A percentile compares a stretch with the other conserved stretches of the same genome.
Conservation (phyloP, 2,888 invertebrate genomes). For the Napeogenes sylphis region DNA sequence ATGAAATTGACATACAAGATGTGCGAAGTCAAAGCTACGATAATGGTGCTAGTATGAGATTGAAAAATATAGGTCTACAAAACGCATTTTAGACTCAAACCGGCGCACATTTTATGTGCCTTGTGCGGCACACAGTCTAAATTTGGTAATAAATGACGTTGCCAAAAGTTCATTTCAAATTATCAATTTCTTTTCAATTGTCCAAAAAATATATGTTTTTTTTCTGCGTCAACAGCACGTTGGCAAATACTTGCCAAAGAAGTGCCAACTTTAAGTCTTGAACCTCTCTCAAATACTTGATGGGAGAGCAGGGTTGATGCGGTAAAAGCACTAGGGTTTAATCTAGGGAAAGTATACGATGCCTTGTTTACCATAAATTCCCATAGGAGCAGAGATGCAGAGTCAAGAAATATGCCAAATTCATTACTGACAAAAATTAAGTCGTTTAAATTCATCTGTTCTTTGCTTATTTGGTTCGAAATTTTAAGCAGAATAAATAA, state of each 20-base stretch:
- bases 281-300: no score
- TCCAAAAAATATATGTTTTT: constrained; percentile 26
- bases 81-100: background rate
- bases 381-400: constrained; percentile 16
- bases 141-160: no score
- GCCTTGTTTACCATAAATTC: no score
- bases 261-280: no score
- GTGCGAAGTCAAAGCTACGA: constrained; percentile 23
- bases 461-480: constrained; percentile 37
- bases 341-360: no score
- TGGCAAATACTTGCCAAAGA: no score
- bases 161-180: constrained; percentile 14
- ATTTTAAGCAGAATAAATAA: constrained; percentile 20
- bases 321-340: no score
- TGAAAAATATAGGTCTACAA: no score
- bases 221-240: constrained; percentile 21
- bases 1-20: constrained; percentile 23
- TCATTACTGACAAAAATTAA: constrained; percentile 25
- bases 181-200: constrained; percentile 20
- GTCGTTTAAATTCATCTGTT: constrained; percentile 31
- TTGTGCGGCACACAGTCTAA: constrained; percentile 12
- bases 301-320: no score
- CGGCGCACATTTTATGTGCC: constrained; percentile 14
- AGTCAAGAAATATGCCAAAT: constrained; percentile 18
- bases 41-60: no score